phyloP scores from a whole-genome alignment of 2,797 vertebrate genomes.

The Pelodytes ibericus region DNA sequence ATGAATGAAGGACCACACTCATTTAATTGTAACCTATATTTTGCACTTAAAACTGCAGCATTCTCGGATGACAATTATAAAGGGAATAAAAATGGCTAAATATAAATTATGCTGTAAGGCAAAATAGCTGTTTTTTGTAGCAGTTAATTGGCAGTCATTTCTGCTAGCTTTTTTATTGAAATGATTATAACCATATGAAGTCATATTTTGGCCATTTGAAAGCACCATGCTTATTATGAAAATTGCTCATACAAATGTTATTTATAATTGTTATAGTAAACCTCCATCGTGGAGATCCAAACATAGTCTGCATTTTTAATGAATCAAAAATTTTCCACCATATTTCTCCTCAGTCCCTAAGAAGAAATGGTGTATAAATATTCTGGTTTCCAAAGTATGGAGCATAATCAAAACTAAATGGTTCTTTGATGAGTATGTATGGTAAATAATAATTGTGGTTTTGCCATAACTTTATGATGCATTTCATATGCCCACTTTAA shows the following conservation, averaged over 20 bases:
- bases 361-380: no score
- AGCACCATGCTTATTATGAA: slow-evolving; percentile 62
- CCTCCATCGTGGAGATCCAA: no score
- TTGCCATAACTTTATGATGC: no score
- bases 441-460: no score
- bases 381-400: no score
- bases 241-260: slow-evolving; percentile 4
- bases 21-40: slow-evolving; percentile 62
- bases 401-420: no score
- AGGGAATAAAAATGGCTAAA: slow-evolving; percentile 63
- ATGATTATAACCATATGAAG: slow-evolving; percentile 60
- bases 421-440: no score
- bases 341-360: no score
- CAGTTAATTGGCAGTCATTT: slow-evolving; percentile 63
- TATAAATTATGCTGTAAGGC: slow-evolving; percentile 42
- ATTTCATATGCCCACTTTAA: no score
- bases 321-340: no score
- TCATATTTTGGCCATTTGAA: slow-evolving; percentile 66
- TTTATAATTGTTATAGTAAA: slow-evolving; percentile 27
- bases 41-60: slow-evolving; percentile 49
- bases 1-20: slow-evolving; percentile 56
- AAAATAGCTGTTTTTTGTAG: slow-evolving; percentile 62
- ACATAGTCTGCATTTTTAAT: no score
- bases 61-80: slow-evolving; percentile 64
- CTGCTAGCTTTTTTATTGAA: slow-evolving; percentile 64